Conservation (phyloP, 1,140 invertebrate genomes). For the Trichonephila inaurata region DNA sequence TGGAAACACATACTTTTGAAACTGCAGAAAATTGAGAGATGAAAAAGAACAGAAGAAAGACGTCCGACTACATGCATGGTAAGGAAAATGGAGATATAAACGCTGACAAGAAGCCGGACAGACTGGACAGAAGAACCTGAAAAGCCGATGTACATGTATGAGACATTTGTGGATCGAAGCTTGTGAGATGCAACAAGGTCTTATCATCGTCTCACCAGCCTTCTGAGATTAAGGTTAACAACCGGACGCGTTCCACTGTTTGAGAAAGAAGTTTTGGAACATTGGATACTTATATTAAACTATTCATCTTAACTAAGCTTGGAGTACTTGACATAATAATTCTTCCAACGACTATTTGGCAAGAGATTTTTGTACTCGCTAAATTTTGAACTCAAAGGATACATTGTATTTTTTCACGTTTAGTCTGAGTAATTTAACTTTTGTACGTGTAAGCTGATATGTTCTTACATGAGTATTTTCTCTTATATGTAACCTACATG, state of each 20-base stretch:
- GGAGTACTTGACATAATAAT: too few relatives aligned
- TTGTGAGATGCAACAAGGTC: neutral
- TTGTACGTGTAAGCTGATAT: too few relatives aligned
- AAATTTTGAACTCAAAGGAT: too few relatives aligned
- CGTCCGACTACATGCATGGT: neutral
- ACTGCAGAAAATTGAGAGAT: neutral
- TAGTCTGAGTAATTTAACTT: too few relatives aligned
- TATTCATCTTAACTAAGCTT: neutral
- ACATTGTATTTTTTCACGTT: too few relatives aligned
- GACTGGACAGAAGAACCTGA: neutral
- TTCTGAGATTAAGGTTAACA: neutral
- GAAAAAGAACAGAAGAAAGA: neutral
- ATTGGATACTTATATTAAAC: neutral
- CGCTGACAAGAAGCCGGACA: neutral
- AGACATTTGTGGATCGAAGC: neutral
- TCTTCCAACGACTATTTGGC: too few relatives aligned
- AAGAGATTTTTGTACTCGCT: too few relatives aligned
- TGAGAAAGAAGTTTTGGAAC: neutral
- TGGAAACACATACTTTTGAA: neutral
- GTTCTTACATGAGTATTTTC: too few relatives aligned
- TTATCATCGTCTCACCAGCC: constrained; percentile 8
- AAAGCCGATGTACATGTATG: neutral
- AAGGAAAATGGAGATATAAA: neutral
- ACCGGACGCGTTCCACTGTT: neutral
- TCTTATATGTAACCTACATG: too few relatives aligned